Evolutionary conservation across 2,888 invertebrate species (phyloP).

Genomic region (Cheilosia pagana): DNA sequence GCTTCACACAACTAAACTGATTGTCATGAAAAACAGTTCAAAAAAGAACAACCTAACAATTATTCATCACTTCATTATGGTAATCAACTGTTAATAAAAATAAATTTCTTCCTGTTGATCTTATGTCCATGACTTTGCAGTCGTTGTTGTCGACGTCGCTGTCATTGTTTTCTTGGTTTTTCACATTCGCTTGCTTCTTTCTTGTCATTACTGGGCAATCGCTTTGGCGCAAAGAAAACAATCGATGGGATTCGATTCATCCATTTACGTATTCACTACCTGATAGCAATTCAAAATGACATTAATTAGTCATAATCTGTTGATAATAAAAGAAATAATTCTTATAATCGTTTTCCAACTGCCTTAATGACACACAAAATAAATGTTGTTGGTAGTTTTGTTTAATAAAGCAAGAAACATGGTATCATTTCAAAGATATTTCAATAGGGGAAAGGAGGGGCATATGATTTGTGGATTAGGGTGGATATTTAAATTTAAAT

Average conservation of each 20-base stretch:
- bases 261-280: constrained; percentile 56
- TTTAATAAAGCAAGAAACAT: not conserved
- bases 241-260: constrained; percentile 37
- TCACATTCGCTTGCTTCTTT: constrained; percentile 2
- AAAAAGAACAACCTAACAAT: constrained; percentile 5
- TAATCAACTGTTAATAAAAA: constrained; percentile 57
- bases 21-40: not conserved
- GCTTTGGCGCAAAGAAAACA: constrained; percentile 46
- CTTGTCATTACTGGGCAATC: constrained; percentile 36
- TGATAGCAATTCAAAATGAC: constrained; percentile 59
- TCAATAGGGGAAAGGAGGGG: no score
- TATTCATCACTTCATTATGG: constrained; percentile 58
- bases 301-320: constrained; percentile 28
- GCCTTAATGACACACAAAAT: constrained; percentile 13
- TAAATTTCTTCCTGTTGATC: constrained; percentile 62
- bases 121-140: constrained; percentile 38
- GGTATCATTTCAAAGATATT: no score
- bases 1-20: not conserved
- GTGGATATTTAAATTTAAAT: no score
- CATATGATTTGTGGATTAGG: no score
- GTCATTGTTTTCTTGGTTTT: not conserved
- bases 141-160: constrained; percentile 16
- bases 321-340: constrained; percentile 14
- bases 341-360: constrained; percentile 26
- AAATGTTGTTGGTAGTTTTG: not conserved